A percentile compares a stretch with the other conserved stretches of the same genome.
phyloP scores from a whole-genome alignment of 2,113 vertebrate species.

The Arothron firmamentum region DNA sequence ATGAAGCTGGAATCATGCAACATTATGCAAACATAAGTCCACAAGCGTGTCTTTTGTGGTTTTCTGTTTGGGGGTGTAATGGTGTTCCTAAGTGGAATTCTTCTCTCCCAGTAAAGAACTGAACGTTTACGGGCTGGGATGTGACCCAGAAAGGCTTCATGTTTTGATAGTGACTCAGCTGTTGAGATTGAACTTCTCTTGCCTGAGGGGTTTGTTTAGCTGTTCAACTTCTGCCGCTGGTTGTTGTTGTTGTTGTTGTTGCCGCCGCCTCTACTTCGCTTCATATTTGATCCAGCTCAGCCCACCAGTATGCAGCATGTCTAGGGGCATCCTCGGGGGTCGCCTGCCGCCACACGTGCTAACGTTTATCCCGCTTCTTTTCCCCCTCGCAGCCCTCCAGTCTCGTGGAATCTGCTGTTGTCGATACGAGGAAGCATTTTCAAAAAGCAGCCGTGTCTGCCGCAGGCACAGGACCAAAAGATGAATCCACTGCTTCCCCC shows the following conservation, averaged over 20 bases:
- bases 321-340: too few relatives aligned
- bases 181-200: neutral
- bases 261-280: too few relatives aligned
- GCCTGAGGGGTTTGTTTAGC: neutral
- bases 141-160: neutral
- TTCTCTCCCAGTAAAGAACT: neutral
- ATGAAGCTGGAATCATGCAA: neutral
- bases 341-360: conserved; percentile 3
- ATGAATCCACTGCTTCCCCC: conserved; percentile 64
- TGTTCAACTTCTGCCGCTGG: neutral
- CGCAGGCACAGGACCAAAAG: conserved; percentile 67
- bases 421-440: conserved; percentile 56
- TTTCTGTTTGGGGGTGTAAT: neutral
- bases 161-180: conserved; percentile 4
- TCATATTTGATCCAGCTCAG: too few relatives aligned
- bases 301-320: too few relatives aligned
- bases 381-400: conserved; percentile 41
- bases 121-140: neutral
- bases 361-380: conserved; percentile 30
- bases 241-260: neutral
- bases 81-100: neutral
- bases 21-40: too few relatives aligned
- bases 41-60: neutral
- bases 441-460: conserved; percentile 64
- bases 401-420: conserved; percentile 64